These are phyloP conservation scores for Oscheius sp. DNA, from an alignment of 2,888 invertebrate species.

Conservation along the genomic window DNA sequence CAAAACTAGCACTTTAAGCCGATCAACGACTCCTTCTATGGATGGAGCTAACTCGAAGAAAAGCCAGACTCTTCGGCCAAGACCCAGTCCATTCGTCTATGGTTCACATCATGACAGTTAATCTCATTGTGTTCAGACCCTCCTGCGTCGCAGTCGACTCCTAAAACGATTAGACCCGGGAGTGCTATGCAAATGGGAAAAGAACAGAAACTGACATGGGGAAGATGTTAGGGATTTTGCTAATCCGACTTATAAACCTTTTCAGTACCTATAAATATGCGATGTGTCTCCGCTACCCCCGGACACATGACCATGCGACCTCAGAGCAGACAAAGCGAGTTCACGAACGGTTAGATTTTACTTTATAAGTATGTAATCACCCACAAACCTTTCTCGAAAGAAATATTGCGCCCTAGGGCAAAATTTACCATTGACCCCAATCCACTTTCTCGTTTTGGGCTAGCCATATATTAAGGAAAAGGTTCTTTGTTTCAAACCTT, in stretches of 20 bases:
- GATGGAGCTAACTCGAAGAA: background rate
- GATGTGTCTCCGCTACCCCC: slow-evolving; percentile 18
- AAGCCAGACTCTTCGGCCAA: slow-evolving; percentile 29
- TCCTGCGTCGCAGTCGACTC: slow-evolving; percentile 32
- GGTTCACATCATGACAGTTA: background rate
- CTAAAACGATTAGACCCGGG: slow-evolving; percentile 27
- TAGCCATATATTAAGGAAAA: background rate
- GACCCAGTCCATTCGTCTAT: slow-evolving; percentile 29
- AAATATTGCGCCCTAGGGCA: background rate
- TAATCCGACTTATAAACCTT: too few species aligned
- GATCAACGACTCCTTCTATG: slow-evolving; percentile 23
- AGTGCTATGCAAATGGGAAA: slow-evolving; percentile 29
- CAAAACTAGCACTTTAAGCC: slow-evolving; percentile 21
- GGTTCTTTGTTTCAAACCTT: slow-evolving; percentile 1
- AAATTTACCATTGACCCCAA: slow-evolving; percentile 2
- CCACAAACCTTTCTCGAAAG: too few species aligned
- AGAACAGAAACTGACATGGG: slow-evolving; percentile 35
- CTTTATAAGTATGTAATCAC: too few species aligned
- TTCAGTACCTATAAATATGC: slow-evolving; percentile 14
- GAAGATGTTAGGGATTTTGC: slow-evolving; percentile 29
- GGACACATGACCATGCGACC: slow-evolving; percentile 28
- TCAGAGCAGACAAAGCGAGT: slow-evolving; percentile 24
- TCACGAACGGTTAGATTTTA: slow-evolving; percentile 29
- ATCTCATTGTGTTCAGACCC: slow-evolving; percentile 17
- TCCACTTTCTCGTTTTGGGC: too few species aligned